phyloP scores from a whole-genome alignment of 2,797 vertebrate species.

The Tenualosa thibaudeaui region DNA sequence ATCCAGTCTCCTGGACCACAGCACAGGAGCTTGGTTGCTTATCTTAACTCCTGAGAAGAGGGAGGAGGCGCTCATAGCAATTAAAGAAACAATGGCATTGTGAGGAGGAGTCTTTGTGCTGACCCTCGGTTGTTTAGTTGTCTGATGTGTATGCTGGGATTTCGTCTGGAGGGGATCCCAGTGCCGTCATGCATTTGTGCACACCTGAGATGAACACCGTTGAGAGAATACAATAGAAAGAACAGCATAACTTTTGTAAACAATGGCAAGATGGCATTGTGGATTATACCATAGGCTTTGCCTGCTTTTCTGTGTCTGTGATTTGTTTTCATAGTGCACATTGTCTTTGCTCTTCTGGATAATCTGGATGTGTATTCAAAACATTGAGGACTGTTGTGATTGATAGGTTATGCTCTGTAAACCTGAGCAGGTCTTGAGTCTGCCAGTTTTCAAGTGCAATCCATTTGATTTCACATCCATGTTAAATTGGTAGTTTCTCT shows the following conservation, averaged over 20 bases:
- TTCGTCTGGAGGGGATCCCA: neutral
- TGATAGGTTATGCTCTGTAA: neutral
- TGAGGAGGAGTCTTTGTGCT: neutral
- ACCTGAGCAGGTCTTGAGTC: neutral
- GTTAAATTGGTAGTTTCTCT: conserved; percentile 6
- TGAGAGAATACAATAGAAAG: neutral
- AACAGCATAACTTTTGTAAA: neutral
- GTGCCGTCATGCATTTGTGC: neutral
- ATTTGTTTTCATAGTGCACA: neutral
- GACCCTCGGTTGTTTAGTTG: neutral
- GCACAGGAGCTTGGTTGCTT: neutral
- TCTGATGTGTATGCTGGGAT: neutral
- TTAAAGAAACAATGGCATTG: neutral
- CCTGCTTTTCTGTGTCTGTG: neutral
- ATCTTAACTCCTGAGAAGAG: conserved; percentile 29
- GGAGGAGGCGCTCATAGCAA: conserved; percentile 14
- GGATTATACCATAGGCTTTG: neutral
- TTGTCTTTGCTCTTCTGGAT: neutral
- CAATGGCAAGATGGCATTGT: neutral
- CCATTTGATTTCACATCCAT: conserved; percentile 7
- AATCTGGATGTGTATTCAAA: neutral
- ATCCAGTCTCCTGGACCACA: conserved; percentile 30
- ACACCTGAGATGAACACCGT: neutral
- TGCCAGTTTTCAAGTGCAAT: neutral
- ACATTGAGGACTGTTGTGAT: neutral